A percentile compares a stretch with the other conserved stretches of the same genome.
phyloP scores from a whole-genome alignment of 2,888 invertebrate genomes.

The Mellilla xanthometata region DNA sequence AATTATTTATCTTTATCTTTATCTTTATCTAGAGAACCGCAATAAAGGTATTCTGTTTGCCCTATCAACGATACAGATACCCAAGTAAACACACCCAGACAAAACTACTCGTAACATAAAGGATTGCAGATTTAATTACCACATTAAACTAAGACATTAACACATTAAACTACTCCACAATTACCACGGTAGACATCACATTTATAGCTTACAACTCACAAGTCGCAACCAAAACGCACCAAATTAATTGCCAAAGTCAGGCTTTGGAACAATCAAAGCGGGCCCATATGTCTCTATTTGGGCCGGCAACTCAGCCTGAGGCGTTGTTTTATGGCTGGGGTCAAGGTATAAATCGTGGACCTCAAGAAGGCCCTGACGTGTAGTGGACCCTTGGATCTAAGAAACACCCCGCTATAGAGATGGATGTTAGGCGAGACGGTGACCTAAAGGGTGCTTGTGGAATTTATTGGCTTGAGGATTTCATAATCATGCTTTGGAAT shows the following conservation, averaged over 20 bases:
- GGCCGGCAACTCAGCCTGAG: conserved; percentile 36
- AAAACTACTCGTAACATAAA: no score
- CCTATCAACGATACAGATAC: no score
- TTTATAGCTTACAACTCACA: conserved; percentile 9
- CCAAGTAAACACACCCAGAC: no score
- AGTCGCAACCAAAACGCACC: conserved; percentile 21
- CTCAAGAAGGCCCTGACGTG: conserved; percentile 50
- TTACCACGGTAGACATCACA: neutral
- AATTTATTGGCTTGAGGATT: conserved; percentile 36
- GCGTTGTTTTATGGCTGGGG: conserved; percentile 68
- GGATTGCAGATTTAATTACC: neutral
- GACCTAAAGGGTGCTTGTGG: conserved; percentile 37
- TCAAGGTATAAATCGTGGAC: conserved; percentile 65
- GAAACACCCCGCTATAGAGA: conserved; percentile 54
- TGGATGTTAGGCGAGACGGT: conserved; percentile 47
- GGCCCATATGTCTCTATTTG: conserved; percentile 32
- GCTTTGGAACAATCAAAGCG: conserved; percentile 29
- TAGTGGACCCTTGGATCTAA: conserved; percentile 57
- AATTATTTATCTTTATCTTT: no score
- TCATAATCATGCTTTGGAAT: no score
- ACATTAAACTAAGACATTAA: neutral
- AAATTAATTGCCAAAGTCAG: conserved; percentile 26
- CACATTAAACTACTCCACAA: no score
- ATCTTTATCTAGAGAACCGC: no score
- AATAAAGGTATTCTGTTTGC: no score